Evolutionary conservation across 2,113 vertebrate genomes (phyloP).

Genomic region (Saccopteryx bilineata): DNA sequence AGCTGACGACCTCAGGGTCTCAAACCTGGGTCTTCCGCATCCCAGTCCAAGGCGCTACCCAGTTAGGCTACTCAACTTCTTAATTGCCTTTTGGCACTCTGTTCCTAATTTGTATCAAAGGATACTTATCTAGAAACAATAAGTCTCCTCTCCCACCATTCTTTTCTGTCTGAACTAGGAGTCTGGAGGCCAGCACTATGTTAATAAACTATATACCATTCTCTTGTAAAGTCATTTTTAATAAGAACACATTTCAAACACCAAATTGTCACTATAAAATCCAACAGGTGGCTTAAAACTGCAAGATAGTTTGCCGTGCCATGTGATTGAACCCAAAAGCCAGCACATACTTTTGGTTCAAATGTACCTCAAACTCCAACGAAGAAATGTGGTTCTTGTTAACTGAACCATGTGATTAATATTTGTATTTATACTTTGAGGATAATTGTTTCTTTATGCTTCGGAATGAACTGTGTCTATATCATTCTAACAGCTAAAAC

Average conservation of each 20-base stretch:
- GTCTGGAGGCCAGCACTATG: not conserved
- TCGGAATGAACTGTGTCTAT: constrained; percentile 74
- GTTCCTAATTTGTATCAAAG: not conserved
- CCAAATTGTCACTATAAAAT: constrained; percentile 81
- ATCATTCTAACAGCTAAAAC: constrained; percentile 66
- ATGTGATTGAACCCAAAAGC: not conserved
- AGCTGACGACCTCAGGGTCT: too few species aligned
- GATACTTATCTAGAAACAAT: not conserved
- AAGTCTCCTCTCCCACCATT: not conserved
- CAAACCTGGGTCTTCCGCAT: too few species aligned
- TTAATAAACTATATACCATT: constrained; percentile 43
- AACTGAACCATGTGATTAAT: constrained; percentile 82
- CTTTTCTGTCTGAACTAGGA: not conserved
- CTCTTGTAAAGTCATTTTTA: constrained; percentile 74
- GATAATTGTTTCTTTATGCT: constrained; percentile 79
- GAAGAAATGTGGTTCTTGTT: constrained; percentile 81
- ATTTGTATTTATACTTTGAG: constrained; percentile 75
- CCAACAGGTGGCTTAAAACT: constrained; percentile 81
- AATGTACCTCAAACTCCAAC: constrained; percentile 77
- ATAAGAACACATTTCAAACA: constrained; percentile 75
- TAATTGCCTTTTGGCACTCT: not conserved
- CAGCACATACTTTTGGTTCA: constrained; percentile 79
- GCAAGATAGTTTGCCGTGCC: constrained; percentile 65
- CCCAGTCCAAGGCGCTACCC: too few species aligned
- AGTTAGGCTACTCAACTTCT: not conserved